These are phyloP conservation scores for Drosophila chauvacae DNA, from an alignment of 1,140 invertebrate species.

Conservation along the genomic window DNA sequence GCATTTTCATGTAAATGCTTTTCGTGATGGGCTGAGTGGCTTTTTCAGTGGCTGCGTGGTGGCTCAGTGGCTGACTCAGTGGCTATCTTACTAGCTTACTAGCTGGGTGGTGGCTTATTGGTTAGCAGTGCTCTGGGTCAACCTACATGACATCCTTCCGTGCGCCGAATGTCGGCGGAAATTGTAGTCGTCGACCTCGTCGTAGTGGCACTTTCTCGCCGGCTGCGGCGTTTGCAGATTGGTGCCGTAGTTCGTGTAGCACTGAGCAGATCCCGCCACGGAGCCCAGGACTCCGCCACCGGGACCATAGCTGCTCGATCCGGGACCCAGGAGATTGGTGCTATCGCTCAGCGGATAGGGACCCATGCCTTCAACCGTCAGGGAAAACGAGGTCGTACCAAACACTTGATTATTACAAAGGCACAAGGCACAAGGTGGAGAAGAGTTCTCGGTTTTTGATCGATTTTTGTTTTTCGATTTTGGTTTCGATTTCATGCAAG, in stretches of 20 bases:
- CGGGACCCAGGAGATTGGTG: constrained; percentile 84
- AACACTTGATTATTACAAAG: constrained; percentile 77
- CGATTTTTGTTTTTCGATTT: constrained; percentile 6
- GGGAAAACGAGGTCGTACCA: constrained; percentile 84
- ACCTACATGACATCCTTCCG: constrained; percentile 84
- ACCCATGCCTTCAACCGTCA: constrained; percentile 85
- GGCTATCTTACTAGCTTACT: constrained; percentile 20
- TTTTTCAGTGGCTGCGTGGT: constrained; percentile 33
- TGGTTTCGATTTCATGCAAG: constrained; percentile 64
- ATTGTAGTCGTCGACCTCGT: constrained; percentile 75
- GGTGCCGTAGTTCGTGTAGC: constrained; percentile 84
- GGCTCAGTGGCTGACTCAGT: constrained; percentile 18
- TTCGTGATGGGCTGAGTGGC: constrained; percentile 48
- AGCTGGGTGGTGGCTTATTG: constrained; percentile 30
- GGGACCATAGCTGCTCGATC: constrained; percentile 60
- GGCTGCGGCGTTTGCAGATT: constrained; percentile 83
- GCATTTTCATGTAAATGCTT: constrained; percentile 78
- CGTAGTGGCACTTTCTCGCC: constrained; percentile 82
- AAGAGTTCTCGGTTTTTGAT: constrained; percentile 35
- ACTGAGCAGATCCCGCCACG: constrained; percentile 53
- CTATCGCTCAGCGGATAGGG: constrained; percentile 84
- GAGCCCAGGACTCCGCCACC: constrained; percentile 26
- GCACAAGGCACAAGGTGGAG: constrained; percentile 2
- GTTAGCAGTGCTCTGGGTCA: constrained; percentile 32
- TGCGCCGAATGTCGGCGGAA: constrained; percentile 84